These are phyloP conservation scores for Pristionchus fissidentatus DNA, from an alignment of 2,888 invertebrate species.

Conservation along the genomic window DNA sequence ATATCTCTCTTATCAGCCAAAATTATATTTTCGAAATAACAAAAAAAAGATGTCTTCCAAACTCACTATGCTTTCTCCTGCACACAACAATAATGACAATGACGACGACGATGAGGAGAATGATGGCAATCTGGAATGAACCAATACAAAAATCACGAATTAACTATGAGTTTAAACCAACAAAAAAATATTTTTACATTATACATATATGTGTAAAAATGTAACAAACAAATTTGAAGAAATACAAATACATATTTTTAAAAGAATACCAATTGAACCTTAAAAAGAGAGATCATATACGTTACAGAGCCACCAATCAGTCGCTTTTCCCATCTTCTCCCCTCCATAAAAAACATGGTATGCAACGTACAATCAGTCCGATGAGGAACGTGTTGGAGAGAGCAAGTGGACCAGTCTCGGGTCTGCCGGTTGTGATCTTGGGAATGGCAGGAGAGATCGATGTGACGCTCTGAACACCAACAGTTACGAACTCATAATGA, in stretches of 20 bases:
- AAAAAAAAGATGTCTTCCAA: background rate
- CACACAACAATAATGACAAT: conserved; percentile 39
- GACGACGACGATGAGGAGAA: conserved; percentile 1
- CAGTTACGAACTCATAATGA: background rate
- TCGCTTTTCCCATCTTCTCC: background rate
- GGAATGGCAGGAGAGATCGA: conserved; percentile 29
- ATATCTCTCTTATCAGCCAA: too few relatives aligned
- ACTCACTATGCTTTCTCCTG: conserved; percentile 38
- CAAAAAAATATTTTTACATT: background rate
- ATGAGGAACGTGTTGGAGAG: background rate
- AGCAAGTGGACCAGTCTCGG: background rate
- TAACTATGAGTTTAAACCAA: too few relatives aligned
- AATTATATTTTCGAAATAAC: background rate
- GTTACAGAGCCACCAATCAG: too few relatives aligned
- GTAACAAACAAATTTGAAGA: too few relatives aligned
- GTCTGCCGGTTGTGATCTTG: background rate
- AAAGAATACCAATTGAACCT: too few relatives aligned
- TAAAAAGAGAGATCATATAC: too few relatives aligned
- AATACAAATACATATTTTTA: too few relatives aligned
- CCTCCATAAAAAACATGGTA: background rate
- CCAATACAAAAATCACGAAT: too few relatives aligned
- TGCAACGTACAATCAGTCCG: background rate
- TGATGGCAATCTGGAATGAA: background rate
- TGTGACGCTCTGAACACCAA: background rate
- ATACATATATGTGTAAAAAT: too few relatives aligned